Evolutionary conservation across 2,888 invertebrate genomes (phyloP), one percentile per base, ranked within the genome.

Genomic region (Perizoma flavofasciatum): DNA sequence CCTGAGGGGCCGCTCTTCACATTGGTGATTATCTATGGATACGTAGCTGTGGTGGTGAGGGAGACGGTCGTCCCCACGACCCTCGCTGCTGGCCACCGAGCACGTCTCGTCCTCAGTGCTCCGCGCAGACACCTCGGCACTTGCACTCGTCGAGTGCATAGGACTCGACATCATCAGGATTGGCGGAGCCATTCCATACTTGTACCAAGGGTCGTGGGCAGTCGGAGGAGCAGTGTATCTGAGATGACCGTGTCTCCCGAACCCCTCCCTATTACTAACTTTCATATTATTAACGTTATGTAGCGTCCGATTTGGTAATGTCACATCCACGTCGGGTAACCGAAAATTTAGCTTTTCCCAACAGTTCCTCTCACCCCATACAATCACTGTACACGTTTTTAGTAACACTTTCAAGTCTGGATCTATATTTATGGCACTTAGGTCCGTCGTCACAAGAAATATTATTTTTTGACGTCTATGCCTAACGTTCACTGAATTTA

Each of bases 331-430:
- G 84, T 96, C 96, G 69, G 97, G 97, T 94, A 97, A 95, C 72
- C 96, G 95, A 92, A 93, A 95, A 84, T 96, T 94, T 78, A 98
- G 93, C 86, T 97, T 97, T 78, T 97, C 96, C 97, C 97, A 97
- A 93, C 97, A 97, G 74, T 96, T 94, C 70, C 95, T 95, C 79
- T 97, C 97, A 67, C 96, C 96, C 95, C 96, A 96, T 79, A 95
- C 94, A 52, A 95, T 94, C 77, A 95, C 95, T 72, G 94, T 93
- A 93, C 96, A 94, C 85, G 95, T 95, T 81, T 95, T 94, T 44
- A 96, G 90, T 59, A 96, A 89, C 73, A 95, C 93, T 83, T 96
- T 95, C 56, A 97, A 86, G 78, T 96, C 96, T 46, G 95, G 94
- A 77, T 96, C 96, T 67, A 92, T 88, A 74, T 96, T 94, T 71